Evolutionary conservation across 2,797 vertebrate genomes (phyloP).

Genomic region (Pangasius krempfi): DNA sequence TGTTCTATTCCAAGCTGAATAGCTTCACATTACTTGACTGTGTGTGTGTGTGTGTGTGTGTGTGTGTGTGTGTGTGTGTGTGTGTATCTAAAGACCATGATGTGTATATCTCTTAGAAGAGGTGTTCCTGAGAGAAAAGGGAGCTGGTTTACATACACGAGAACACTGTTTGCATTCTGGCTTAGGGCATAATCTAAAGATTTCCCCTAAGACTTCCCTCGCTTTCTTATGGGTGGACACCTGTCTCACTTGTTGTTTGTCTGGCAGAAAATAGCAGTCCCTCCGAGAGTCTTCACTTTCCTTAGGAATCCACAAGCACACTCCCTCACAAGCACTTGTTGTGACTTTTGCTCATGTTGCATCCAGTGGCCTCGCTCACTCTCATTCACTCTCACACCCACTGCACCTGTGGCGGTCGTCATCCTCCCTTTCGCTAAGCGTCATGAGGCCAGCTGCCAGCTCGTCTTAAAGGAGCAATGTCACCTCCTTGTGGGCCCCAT

Average conservation of each 20-base stretch:
- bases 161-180: constrained; percentile 32
- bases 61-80: not conserved
- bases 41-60: not conserved
- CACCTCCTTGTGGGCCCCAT: constrained; percentile 58
- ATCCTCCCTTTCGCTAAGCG: constrained; percentile 59
- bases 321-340: constrained; percentile 49
- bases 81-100: not conserved
- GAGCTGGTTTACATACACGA: constrained; percentile 12
- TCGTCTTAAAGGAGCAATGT: constrained; percentile 59
- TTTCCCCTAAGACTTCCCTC: constrained; percentile 41
- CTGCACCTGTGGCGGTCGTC: constrained; percentile 71
- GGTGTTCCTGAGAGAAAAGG: not conserved
- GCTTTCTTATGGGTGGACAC: constrained; percentile 39
- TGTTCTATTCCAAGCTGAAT: not conserved
- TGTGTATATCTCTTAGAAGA: not conserved
- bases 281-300: constrained; percentile 48
- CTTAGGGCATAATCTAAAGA: constrained; percentile 16
- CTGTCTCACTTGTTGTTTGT: constrained; percentile 56
- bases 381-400: constrained; percentile 50
- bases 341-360: constrained; percentile 52
- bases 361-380: constrained; percentile 37
- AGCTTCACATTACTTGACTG: not conserved
- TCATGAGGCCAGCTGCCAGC: constrained; percentile 75
- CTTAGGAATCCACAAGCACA: constrained; percentile 43
- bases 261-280: constrained; percentile 46